Conservation (phyloP, 2,888 invertebrate species). For the Acanthosepion lycidas region DNA sequence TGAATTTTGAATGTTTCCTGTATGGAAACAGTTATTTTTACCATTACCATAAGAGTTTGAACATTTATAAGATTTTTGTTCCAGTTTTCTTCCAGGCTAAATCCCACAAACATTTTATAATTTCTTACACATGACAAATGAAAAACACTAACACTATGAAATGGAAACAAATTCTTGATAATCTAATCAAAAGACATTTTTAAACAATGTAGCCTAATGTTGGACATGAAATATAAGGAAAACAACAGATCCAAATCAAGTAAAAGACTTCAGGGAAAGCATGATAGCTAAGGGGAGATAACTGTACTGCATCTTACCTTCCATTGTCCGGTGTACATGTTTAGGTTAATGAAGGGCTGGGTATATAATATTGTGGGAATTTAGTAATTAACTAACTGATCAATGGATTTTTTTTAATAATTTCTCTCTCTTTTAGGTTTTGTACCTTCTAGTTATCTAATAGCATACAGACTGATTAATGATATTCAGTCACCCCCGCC, state of each 20-base stretch:
- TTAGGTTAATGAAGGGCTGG: neutral
- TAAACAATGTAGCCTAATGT: too few species aligned
- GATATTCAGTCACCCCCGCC: too few species aligned
- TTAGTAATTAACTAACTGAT: neutral
- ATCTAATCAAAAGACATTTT: too few species aligned
- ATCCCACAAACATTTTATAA: neutral
- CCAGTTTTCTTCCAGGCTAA: neutral
- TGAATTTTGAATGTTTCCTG: too few species aligned
- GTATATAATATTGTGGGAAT: neutral
- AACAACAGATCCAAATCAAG: neutral
- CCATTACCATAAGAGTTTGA: neutral
- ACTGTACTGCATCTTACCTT: neutral
- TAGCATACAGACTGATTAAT: too few species aligned
- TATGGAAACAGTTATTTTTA: neutral
- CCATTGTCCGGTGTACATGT: neutral
- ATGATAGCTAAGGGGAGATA: neutral
- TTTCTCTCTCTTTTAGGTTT: too few species aligned
- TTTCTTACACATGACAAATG: neutral
- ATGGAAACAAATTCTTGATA: slow-evolving; percentile 1
- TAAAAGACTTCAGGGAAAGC: neutral
- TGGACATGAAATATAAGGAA: neutral
- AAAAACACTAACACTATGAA: neutral
- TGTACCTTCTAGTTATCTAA: neutral
- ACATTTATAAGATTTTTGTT: neutral
- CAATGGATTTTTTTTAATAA: neutral